Base-by-base conservation (phyloP, 1,140 invertebrate species). In the Armadillidium nasatum region DNA sequence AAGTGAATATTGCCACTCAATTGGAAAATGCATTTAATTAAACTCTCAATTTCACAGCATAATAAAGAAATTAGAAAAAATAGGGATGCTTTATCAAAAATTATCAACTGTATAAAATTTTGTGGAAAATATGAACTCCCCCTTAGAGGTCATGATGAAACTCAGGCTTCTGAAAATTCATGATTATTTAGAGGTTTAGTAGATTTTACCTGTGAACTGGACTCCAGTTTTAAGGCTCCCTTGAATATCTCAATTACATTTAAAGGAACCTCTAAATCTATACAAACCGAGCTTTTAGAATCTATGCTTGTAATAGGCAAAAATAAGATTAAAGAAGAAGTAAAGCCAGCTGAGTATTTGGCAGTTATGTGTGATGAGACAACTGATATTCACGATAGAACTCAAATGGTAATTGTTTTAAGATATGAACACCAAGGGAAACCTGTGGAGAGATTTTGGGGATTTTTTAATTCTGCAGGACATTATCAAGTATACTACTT, bases 241-340 rank as follows among this genome's bases (percentile, higher is more conserved):
- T 21, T 66, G 9, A 23, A 22, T n/a, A 72, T 15, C 7, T 67
- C 73, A 69, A 68, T 83, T 44, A 81, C 83, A 13, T 83, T 83
- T 80, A 83, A 82, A 81, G 83, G 81, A 19, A 79, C 78, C 13
- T 84, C 81, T n/a, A 82, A 81, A 73, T 73, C 69, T 11, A 84
- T 84, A 67, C 82, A 83, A 79, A 84, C 84, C 82, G 83, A 77
- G 82, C 83, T 82, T 82, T 79, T 84, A 85, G 82, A 85, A 85
- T 83, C 85, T 82, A 85, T 86, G 46, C 73, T 83, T 10, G 75
- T 73, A 22, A 81, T 78, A 9, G 75, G 44, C 33, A 22, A 23
- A 67, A 21, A 75, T 11, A 72, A 75, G 44, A 78, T 75, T 44
- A 75, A 72, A 23, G 77, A 75, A 43, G 74, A 78, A 75, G 73